Evolutionary conservation across 2,113 vertebrate genomes (phyloP), one percentile per base, ranked within the genome.

Genomic region (Myotis davidii): DNA sequence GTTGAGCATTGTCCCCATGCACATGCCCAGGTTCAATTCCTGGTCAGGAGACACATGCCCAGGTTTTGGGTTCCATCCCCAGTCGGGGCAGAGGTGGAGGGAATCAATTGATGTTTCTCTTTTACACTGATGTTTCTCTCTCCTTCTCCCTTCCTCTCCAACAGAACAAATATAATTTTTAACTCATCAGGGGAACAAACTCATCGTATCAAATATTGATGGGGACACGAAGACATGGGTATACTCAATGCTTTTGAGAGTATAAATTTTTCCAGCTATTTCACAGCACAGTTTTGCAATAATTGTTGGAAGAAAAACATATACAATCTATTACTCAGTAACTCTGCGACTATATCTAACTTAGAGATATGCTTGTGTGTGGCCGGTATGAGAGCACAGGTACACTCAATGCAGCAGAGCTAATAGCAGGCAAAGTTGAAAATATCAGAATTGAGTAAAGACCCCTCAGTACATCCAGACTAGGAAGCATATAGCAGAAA

Each of bases 401-500:
- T 5, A 13, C 6, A 56, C 34, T 70, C 52, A 4, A 0, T 27
- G 12, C 27, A 39, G 56, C 11, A 1, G 16, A 7, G n/a, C 9
- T 4, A 20, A 67, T 7, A 25, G 29, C 11, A 42, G 20, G 50
- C 10, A 82, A 50, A 32, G 21, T n/a, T 27, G 21, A 39, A 45
- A 14, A 25, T 5, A 4, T 37, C 27, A 34, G 11, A 18, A 29
- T 1, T 7, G 42, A 23, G 25, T 23, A 72, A 82, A 29, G 0
- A 56, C 7, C 54, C 9, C 0, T 0, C 3, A 0, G 48, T 9
- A 6, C n/a, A 6, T 14, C 23, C 39, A 13, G 34, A 8, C 4
- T 3, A 1, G 1, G 39, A 2, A 6, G 56, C 0, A 9, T 29
- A 16, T 21, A 16, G 32, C 9, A 4, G 23, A 50, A 59, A 56